A percentile compares a stretch with the other conserved stretches of the same genome.
These are phyloP conservation scores for Hemicentrotus pulcherrimus DNA, from an alignment of 35 echinoderm and acorn worm genomes.

Conservation along the genomic window DNA sequence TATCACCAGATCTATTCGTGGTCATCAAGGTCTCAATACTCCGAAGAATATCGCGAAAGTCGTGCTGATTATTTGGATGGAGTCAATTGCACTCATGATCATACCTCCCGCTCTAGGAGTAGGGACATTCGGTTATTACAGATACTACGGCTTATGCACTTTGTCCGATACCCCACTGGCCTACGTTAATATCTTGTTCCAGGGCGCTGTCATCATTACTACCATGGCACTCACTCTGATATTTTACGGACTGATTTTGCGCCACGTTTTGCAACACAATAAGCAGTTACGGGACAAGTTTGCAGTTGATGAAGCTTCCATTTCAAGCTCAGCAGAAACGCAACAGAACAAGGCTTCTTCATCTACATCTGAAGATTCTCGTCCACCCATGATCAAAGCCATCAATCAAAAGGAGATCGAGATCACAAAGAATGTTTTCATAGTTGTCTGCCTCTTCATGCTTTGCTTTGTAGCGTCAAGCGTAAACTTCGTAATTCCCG, in stretches of 20 bases:
- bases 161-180: neutral
- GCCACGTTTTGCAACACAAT: neutral
- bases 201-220: neutral
- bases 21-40: constrained; percentile 39
- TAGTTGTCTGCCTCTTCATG: constrained; percentile 53
- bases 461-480: constrained; percentile 35
- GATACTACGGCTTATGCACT: constrained; percentile 40
- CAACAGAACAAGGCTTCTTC: neutral
- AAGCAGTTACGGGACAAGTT: neutral
- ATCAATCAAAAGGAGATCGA: constrained; percentile 45
- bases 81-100: neutral
- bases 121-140: constrained; percentile 47
- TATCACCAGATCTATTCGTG: constrained; percentile 52
- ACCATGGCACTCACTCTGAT: neutral
- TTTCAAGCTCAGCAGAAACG: neutral
- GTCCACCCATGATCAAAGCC: neutral
- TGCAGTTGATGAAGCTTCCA: neutral
- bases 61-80: constrained; percentile 58
- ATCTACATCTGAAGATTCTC: neutral
- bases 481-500: constrained; percentile 47
- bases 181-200: neutral
- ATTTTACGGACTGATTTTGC: constrained; percentile 28
- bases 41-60: constrained; percentile 46
- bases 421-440: constrained; percentile 61
- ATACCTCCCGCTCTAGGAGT: constrained; percentile 28